phyloP scores from a whole-genome alignment of 2,888 invertebrate genomes.

The Coelogynopora nodosa region DNA sequence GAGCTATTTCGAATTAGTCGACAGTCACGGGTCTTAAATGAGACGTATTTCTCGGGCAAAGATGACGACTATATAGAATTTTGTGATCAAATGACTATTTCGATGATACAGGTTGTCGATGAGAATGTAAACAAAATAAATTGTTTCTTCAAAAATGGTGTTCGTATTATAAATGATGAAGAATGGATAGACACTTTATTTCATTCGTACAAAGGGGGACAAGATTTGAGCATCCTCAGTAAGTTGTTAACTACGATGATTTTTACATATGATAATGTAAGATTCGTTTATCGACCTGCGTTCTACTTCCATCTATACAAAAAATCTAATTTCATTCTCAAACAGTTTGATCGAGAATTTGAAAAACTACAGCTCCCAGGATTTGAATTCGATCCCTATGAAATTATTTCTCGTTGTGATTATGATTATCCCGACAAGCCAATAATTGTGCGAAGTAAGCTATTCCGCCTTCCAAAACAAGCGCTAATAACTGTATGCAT shows the following conservation, averaged over 20 bases:
- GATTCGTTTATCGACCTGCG: background rate
- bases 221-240: background rate
- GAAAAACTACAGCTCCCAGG: background rate
- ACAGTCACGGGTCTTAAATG: background rate
- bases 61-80: background rate
- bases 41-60: background rate
- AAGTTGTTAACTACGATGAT: background rate
- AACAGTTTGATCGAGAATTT: no score
- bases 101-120: background rate
- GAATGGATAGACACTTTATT: background rate
- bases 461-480: background rate
- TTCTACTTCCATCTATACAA: background rate
- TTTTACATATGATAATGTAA: background rate
- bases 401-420: background rate
- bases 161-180: background rate
- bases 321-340: background rate
- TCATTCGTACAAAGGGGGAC: background rate
- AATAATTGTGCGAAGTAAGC: background rate
- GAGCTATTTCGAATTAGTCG: background rate
- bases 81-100: background rate
- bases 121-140: background rate
- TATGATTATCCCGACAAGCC: background rate
- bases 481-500: background rate
- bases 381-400: background rate
- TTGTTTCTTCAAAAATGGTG: background rate